Evolutionary conservation across 1,140 invertebrate species (phyloP).

Genomic region (Orchestia grillus): DNA sequence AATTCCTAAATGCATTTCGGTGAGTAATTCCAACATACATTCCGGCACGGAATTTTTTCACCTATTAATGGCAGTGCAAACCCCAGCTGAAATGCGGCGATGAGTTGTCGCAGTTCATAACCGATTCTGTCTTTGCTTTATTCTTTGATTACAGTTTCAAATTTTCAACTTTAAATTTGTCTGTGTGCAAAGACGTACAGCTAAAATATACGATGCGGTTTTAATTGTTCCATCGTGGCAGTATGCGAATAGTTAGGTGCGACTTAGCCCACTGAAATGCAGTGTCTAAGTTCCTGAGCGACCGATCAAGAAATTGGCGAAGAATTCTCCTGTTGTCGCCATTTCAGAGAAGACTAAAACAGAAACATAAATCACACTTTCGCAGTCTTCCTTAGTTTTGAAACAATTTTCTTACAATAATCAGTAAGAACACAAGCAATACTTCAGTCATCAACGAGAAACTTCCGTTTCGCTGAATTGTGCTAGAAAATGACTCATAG

Average conservation of each 20-base stretch:
- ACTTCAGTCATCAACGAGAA: background rate
- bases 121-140: background rate
- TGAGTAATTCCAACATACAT: too few species aligned
- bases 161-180: background rate
- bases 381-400: background rate
- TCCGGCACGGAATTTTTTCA: background rate
- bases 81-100: background rate
- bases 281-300: background rate
- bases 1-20: too few species aligned
- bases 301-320: background rate
- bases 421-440: background rate
- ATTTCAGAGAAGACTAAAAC: background rate
- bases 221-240: background rate
- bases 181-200: background rate
- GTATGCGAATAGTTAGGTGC: background rate
- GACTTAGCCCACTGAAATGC: background rate
- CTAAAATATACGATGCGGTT: background rate
- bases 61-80: background rate
- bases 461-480: background rate
- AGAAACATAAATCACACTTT: background rate
- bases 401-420: background rate
- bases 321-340: background rate
- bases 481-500: background rate
- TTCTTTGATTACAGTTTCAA: background rate
- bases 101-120: background rate